Evolutionary conservation across 2,888 invertebrate genomes (phyloP).

Genomic region (Noctua comes): DNA sequence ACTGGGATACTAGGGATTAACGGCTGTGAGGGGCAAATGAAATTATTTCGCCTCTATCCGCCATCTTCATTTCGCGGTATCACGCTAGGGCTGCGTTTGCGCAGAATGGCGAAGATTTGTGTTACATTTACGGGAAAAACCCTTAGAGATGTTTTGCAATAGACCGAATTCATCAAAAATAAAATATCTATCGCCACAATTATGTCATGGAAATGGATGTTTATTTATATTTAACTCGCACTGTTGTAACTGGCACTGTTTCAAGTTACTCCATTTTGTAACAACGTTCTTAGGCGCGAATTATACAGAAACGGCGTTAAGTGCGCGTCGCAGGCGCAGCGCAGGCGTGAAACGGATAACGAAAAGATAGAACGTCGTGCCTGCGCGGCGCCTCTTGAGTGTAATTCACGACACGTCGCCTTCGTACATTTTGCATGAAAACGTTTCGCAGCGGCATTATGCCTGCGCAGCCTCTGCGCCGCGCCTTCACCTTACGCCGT

Average conservation of each 20-base stretch:
- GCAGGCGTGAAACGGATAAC: no score
- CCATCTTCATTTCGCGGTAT: constrained; percentile 75
- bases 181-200: background rate
- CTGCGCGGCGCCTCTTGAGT: no score
- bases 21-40: constrained; percentile 75
- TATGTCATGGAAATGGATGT: background rate
- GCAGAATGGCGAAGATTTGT: background rate
- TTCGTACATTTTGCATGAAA: no score
- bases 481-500: no score
- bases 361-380: no score
- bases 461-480: no score
- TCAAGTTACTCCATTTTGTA: background rate
- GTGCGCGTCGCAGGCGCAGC: no score
- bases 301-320: no score
- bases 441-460: no score
- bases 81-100: constrained; percentile 67
- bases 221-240: background rate
- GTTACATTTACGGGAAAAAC: no score
- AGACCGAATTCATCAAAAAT: background rate
- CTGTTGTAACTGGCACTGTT: background rate
- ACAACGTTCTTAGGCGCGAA: no score
- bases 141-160: background rate
- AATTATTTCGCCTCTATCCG: constrained; percentile 81
- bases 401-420: no score
- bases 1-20: constrained; percentile 68